Conservation (phyloP, 2,888 invertebrate species). For the Andricus curvator region DNA sequence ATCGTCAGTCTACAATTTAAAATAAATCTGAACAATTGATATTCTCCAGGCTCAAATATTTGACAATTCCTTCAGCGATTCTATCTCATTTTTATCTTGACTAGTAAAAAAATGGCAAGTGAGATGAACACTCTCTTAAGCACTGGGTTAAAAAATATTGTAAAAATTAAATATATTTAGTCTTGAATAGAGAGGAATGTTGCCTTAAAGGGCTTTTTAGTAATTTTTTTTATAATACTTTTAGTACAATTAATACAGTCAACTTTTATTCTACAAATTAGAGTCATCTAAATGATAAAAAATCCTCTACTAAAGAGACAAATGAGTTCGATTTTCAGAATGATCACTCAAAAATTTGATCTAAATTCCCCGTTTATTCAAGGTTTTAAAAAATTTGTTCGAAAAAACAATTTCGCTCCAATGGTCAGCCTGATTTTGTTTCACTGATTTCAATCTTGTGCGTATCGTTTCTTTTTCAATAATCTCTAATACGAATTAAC, state of each 20-base stretch:
- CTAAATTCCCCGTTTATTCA: no score
- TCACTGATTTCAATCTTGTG: background rate
- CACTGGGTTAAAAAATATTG: constrained; percentile 1
- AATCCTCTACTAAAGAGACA: no score
- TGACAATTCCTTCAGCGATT: background rate
- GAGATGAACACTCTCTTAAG: background rate
- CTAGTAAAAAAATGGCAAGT: constrained; percentile 25
- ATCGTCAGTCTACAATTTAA: no score
- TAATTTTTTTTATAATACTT: background rate
- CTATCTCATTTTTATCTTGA: background rate
- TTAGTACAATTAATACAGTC: background rate
- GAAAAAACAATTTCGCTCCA: background rate
- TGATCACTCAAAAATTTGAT: no score
- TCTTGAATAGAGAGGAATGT: constrained; percentile 4
- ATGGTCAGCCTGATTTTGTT: background rate
- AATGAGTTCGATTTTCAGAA: no score
- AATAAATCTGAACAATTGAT: background rate
- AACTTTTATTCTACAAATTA: background rate
- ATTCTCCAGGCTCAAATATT: background rate
- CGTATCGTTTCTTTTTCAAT: background rate
- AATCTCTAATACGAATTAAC: background rate
- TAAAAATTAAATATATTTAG: background rate
- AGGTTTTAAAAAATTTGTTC: no score
- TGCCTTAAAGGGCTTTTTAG: background rate
- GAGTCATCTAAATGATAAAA: no score